A percentile compares a stretch with the other conserved stretches of the same genome.
Conservation (phyloP, 2,888 invertebrate genomes). For the Leptinotarsa rubiginosa region DNA sequence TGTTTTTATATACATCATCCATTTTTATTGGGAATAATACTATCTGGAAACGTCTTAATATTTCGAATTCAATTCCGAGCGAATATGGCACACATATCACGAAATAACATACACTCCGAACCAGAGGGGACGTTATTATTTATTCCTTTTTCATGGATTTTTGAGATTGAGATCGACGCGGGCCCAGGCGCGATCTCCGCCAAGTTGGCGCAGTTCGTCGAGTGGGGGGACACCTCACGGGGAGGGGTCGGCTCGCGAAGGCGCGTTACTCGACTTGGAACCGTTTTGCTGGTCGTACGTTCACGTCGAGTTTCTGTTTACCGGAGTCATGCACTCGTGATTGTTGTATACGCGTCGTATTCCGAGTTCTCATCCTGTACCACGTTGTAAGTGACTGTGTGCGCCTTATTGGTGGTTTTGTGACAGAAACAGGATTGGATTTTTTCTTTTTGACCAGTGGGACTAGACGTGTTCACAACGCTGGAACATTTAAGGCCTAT, state of each 20-base stretch:
- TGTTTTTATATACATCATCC: neutral
- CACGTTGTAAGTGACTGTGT: slow-evolving; percentile 34
- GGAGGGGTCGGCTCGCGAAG: slow-evolving; percentile 61
- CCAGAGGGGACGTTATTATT: slow-evolving; percentile 60
- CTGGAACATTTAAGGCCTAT: slow-evolving; percentile 69
- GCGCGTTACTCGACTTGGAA: slow-evolving; percentile 54
- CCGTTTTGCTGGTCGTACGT: slow-evolving; percentile 43
- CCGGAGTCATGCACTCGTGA: slow-evolving; percentile 62
- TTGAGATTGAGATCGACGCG: slow-evolving; percentile 66
- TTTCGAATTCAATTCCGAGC: slow-evolving; percentile 32
- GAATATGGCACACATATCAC: slow-evolving; percentile 39
- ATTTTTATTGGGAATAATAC: neutral
- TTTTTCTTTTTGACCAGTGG: slow-evolving; percentile 56
- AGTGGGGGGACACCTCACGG: slow-evolving; percentile 52
- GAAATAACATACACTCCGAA: slow-evolving; percentile 26
- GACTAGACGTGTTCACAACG: slow-evolving; percentile 61
- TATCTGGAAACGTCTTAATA: slow-evolving; percentile 4
- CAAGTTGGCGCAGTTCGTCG: slow-evolving; percentile 62
- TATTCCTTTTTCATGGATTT: slow-evolving; percentile 69
- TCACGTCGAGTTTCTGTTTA: slow-evolving; percentile 46
- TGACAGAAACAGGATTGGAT: slow-evolving; percentile 38
- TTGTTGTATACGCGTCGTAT: slow-evolving; percentile 52
- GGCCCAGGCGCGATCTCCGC: slow-evolving; percentile 59
- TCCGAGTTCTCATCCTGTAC: slow-evolving; percentile 22
- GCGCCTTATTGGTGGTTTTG: slow-evolving; percentile 32